Percentiles rank a stretch among this genome's conserved stretches.
phyloP scores from a whole-genome alignment of 1,140 invertebrate species.

The Nomia melanderi region DNA sequence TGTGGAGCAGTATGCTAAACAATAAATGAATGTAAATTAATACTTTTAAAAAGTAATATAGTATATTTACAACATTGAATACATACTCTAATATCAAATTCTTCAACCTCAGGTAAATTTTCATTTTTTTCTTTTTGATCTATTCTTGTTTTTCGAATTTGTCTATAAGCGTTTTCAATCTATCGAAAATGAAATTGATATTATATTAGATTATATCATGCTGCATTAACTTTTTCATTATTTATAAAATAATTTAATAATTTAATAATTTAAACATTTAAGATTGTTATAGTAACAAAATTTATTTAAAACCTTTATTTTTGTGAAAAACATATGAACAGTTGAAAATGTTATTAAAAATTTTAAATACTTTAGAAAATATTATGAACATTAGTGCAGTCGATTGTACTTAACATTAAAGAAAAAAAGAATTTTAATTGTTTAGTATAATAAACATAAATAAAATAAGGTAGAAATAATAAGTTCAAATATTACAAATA shows the following conservation, averaged over 20 bases:
- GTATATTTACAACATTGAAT: conserved; percentile 1
- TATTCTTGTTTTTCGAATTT: conserved; percentile 74
- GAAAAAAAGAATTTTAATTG: too few species aligned
- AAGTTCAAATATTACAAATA: background rate
- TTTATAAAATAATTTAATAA: background rate
- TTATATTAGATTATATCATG: background rate
- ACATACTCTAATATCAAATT: conserved; percentile 81
- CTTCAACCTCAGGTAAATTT: conserved; percentile 76
- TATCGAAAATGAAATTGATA: conserved; percentile 47
- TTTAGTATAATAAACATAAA: too few species aligned
- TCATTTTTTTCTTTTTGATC: conserved; percentile 80
- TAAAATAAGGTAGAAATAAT: too few species aligned
- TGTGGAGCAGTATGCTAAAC: conserved; percentile 91
- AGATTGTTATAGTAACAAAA: too few species aligned
- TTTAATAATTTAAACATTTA: too few species aligned
- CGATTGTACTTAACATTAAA: background rate
- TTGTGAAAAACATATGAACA: too few species aligned
- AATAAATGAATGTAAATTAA: conserved; percentile 40
- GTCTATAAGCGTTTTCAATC: conserved; percentile 83
- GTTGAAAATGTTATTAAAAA: background rate
- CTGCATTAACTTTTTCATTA: background rate
- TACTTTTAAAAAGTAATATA: conserved; percentile 11
- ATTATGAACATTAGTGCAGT: background rate
- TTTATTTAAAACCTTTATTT: too few species aligned
- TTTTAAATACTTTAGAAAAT: background rate